Percentiles rank a stretch among this genome's conserved stretches.
phyloP scores from a whole-genome alignment of 2,113 vertebrate species.

The Muscicapa adusta region DNA sequence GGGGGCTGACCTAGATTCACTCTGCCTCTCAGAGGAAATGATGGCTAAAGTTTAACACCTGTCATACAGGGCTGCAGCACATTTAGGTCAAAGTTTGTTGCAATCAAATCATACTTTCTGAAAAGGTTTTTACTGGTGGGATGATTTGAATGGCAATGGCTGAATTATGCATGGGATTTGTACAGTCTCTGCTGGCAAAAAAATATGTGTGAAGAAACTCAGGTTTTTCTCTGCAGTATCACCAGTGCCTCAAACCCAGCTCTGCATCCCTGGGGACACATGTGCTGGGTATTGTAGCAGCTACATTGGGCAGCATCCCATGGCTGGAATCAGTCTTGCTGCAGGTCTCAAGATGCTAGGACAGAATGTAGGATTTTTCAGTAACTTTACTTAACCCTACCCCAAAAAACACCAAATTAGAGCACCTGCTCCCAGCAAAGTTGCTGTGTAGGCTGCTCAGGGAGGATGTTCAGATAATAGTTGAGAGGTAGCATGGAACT shows the following conservation, averaged over 20 bases:
- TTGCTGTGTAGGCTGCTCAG: neutral
- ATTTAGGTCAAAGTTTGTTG: constrained; percentile 18
- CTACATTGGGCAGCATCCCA: accelerated
- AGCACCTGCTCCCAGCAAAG: neutral
- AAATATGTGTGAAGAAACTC: neutral
- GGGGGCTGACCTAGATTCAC: constrained; percentile 37
- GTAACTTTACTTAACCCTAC: neutral
- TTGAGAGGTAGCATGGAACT: neutral
- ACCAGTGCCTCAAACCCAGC: neutral
- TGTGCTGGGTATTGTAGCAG: neutral
- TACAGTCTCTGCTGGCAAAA: neutral
- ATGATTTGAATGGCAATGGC: neutral
- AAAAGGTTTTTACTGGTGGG: neutral
- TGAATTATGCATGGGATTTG: constrained; percentile 26
- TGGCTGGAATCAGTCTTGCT: neutral
- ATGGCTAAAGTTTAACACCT: constrained; percentile 8
- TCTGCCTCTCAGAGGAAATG: neutral
- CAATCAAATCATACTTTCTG: neutral
- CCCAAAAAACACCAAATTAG: neutral
- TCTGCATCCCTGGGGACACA: neutral
- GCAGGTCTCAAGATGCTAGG: neutral
- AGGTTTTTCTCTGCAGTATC: neutral
- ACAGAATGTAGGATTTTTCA: neutral
- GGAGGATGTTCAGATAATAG: neutral
- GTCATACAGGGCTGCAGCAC: neutral